Evolutionary conservation across 2,888 invertebrate species (phyloP).

Genomic region (Gasteruption jaculator): DNA sequence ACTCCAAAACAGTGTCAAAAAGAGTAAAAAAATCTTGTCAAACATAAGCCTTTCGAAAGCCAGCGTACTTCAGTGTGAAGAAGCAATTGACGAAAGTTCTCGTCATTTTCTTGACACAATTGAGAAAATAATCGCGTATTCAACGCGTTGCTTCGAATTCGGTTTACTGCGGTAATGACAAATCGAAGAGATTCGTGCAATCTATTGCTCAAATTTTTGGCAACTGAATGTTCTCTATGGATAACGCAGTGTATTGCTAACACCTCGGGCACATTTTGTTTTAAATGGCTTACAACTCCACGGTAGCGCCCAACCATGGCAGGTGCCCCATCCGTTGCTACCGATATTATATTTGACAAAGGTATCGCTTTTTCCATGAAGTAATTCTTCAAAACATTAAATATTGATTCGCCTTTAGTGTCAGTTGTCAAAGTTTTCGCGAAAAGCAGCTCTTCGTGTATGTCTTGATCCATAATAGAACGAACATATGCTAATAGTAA

Average conservation of each 20-base stretch:
- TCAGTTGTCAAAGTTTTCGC: conserved; percentile 12
- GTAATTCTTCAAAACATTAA: conserved; percentile 10
- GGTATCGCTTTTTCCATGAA: conserved; percentile 13
- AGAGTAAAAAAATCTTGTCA: conserved; percentile 26
- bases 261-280: conserved; percentile 2
- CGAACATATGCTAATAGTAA: conserved; percentile 39
- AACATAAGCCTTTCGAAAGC: conserved; percentile 10
- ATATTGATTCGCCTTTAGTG: conserved; percentile 15
- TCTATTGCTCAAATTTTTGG: conserved; percentile 5
- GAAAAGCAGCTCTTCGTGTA: conserved; percentile 15
- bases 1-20: conserved; percentile 35
- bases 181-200: conserved; percentile 8
- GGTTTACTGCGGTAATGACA: conserved; percentile 10
- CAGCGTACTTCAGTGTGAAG: conserved; percentile 12
- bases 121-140: conserved; percentile 13
- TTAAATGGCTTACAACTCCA: conserved; percentile 2
- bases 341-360: conserved; percentile 13
- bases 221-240: conserved; percentile 11
- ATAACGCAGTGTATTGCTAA: conserved; percentile 10
- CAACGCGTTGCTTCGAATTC: conserved; percentile 9
- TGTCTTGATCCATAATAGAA: conserved; percentile 28
- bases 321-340: conserved; percentile 9
- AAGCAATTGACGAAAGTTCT: conserved; percentile 6
- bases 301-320: conserved; percentile 8
- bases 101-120: conserved; percentile 9